A percentile compares a stretch with the other conserved stretches of the same genome.
Evolutionary conservation across 2,888 invertebrate genomes (phyloP).

Genomic region (Morinoia aosen): DNA sequence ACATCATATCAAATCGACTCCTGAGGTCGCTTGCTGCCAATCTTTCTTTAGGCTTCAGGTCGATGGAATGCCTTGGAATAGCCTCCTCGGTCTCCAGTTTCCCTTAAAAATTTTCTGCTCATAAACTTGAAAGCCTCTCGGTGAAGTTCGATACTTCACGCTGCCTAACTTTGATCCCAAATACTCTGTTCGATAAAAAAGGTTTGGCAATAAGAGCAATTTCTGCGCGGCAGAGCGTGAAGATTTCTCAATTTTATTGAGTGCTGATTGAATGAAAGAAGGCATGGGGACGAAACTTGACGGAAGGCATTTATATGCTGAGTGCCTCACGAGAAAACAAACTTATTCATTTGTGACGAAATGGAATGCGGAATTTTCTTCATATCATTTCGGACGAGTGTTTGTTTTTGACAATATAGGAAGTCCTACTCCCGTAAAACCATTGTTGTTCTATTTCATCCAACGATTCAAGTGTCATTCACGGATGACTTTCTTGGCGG

Average conservation of each 20-base stretch:
- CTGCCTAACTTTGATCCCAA: constrained; percentile 51
- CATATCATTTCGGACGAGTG: background rate
- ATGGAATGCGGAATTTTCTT: background rate
- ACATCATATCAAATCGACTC: background rate
- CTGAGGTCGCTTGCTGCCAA: background rate
- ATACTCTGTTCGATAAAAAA: constrained; percentile 45
- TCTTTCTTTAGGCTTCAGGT: background rate
- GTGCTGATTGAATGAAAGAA: constrained; percentile 17
- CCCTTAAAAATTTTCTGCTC: constrained; percentile 28
- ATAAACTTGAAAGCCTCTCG: constrained; percentile 38
- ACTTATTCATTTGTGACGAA: background rate
- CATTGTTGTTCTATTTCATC: background rate
- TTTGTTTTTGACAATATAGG: background rate
- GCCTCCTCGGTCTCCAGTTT: background rate
- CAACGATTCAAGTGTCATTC: background rate
- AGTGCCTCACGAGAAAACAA: background rate
- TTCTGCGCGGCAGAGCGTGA: background rate
- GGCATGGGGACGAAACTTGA: background rate
- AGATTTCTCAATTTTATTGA: constrained; percentile 17
- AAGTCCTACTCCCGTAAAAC: background rate
- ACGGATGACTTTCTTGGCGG: background rate
- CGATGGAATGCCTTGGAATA: constrained; percentile 17
- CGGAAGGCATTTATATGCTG: constrained; percentile 1
- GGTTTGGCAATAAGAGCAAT: background rate
- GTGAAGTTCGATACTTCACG: constrained; percentile 52